Evolutionary conservation across 2,113 vertebrate species (phyloP), one percentile per base, ranked within the genome.

Genomic region (Aythya baeri): DNA sequence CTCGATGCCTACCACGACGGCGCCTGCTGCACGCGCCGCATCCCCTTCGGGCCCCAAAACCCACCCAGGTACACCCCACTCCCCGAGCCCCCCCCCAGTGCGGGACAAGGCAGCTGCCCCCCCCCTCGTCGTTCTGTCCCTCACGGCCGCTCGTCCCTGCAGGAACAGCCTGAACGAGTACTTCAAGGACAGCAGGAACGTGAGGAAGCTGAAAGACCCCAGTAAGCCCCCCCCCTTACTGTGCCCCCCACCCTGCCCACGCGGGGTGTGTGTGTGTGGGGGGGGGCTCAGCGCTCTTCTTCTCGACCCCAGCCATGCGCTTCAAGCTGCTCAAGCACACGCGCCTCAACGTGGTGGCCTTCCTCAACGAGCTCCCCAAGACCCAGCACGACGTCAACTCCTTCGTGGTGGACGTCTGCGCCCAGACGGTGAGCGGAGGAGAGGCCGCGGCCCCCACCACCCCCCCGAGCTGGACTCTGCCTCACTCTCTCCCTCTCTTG

Each of bases 1-100:
- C 96, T 99, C n/a, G 98, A 99, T 5, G 99, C 99, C 49, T 99
- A 99, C 94, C 99, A 99, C 50, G 98, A 99, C 43, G 98, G 98
- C 6, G 98, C 99, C 22, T 98, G 98, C 50, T 99, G 99, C 71
- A 99, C 99, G 6, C 94, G 99, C 50, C 98, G 98, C 87, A 98
- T 98, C 50, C 98, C 99, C 3, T 97, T 96, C 88, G 68, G 6
- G 3, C 88, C 96, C 16, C 98, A 98, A 73, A 98, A 98, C 94
- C 98, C 98, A 13, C 97, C 98, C 36, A 98, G 98, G 99, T 99
- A 73, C 55, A 92, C 41, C 63, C 18, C 55, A 92, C 41, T 58
- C 18, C n/a, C 50, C 7, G 7, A 25, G 50, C 12, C 12, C 50
- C 49, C 18, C 50, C 23, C 34, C 34, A 34, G 7, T 34, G 34